Evolutionary conservation across 2,797 vertebrate species (phyloP), one percentile per base, ranked within the genome.

Genomic region (Amblyopsis hoosieri): DNA sequence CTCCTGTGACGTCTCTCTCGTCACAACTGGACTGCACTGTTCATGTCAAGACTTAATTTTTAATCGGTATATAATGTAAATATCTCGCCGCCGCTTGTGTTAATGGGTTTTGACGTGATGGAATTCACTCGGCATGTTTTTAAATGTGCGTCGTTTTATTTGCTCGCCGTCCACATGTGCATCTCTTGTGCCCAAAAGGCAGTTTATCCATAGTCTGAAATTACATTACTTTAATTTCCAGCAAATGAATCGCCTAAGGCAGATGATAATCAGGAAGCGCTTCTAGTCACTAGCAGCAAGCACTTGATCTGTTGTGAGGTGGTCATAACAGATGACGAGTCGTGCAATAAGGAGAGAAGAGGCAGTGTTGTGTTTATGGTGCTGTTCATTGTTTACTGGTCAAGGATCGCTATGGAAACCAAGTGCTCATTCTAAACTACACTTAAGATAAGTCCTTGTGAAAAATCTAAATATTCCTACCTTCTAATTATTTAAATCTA

Each of bases 51-150:
- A 84, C 53, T 70, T 69, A 65, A 83, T 85, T 81, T 76, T 82
- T 76, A 75, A 61, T 78, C 75, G 65, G 57, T 79, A 67, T 71
- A 71, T 81, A 66, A 79, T 91, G 91, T 93, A 94, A 90, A 93
- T 92, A 92, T 80, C 60, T 84, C 69, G 83, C 71, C 79, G 79
- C 76, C 78, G 86, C 87, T 87, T 82, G 68, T 79, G 72, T 85
- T 79, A 78, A 72, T 81, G 59, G 69, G 64, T 75, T 80, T 81
- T 72, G 72, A 85, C 80, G 58, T 51, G 67, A 76, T 1, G 49
- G 59, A 75, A 57, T 60, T 81, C 61, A 67, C 63, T 72, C 72
- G 59, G 80, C 71, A 63, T 69, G 54, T 87, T 84, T 29, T 53
- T 65, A 64, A 84, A 77, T 54, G 61, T 37, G 85, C 64, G 55